Conservation (phyloP, 2,888 invertebrate species). For the Tubiluchus corallicola region DNA sequence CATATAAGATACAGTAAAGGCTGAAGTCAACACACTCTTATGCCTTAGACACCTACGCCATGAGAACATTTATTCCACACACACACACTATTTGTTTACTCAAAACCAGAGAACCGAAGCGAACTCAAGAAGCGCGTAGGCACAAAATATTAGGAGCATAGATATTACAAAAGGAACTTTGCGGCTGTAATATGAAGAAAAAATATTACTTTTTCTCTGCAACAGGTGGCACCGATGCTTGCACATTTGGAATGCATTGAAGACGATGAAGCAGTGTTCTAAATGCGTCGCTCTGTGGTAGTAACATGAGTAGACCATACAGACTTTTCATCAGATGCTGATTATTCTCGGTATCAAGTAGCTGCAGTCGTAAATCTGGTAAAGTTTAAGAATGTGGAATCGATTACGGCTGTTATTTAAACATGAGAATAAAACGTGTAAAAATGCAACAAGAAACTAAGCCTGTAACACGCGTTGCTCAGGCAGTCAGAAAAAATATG, state of each 20-base stretch:
- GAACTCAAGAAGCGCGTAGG: too few relatives aligned
- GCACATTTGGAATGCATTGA: conserved; percentile 51
- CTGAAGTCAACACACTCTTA: too few relatives aligned
- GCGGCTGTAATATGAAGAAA: too few relatives aligned
- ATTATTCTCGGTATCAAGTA: conserved; percentile 54
- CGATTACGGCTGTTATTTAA: too few relatives aligned
- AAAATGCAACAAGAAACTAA: background rate
- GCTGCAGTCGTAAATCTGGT: conserved; percentile 71
- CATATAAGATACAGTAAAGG: too few relatives aligned
- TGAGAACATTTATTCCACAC: too few relatives aligned
- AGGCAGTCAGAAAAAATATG: background rate
- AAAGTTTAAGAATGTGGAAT: too few relatives aligned
- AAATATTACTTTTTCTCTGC: conserved; percentile 32
- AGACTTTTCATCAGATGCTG: conserved; percentile 64
- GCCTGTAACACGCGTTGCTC: background rate
- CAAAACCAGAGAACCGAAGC: too few relatives aligned
- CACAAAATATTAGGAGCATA: too few relatives aligned
- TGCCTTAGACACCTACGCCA: too few relatives aligned
- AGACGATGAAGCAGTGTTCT: conserved; percentile 59
- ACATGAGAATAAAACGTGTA: conserved; percentile 1
- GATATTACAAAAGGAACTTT: too few relatives aligned
- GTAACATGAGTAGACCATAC: conserved; percentile 85
- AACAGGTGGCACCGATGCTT: conserved; percentile 28
- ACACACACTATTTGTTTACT: too few relatives aligned
- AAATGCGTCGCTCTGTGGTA: conserved; percentile 95